Base-by-base conservation (phyloP, 2,888 invertebrate species). In the Leptinotarsa peninsularis region DNA sequence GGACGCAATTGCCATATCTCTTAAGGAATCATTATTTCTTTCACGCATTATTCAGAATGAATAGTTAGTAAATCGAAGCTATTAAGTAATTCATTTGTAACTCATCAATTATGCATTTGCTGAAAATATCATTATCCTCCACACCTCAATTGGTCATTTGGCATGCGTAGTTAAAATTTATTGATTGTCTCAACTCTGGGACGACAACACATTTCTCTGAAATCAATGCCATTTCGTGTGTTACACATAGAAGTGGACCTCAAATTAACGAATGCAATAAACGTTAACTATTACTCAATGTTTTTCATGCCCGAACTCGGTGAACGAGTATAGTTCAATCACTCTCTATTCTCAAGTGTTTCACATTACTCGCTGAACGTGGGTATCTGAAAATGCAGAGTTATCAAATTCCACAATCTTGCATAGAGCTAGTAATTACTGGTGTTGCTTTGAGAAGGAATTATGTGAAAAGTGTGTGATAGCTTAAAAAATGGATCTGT, bases 71-170 rank as follows among this genome's bases (percentile, higher is more conserved):
- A 60, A 15, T 23, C 21, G 4, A 21, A 15, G 27, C 17, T 5
- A 60, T 60, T 60, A 27, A 14, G 58, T 21, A 10, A 21, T 58
- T 60, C 14, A 23, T 21, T 23, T 18, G 10, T 18, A 54, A 54
- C 60, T 60, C 60, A 33, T 63, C n/a, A 63, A 63, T 63, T 10
- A n/a, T 33, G 63, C 63, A 43, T 63, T 63, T 63, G n/a, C 63
- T 63, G n/a, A 15, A 63, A 63, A 63, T 63, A 10, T 23, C 4
- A 27, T 17, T 33, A 58, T 14, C 23, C 14, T 58, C 27, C 58
- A 13, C 33, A 13, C 33, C 27, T 33, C 33, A 33, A 27, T 17
- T 58, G 21, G 27, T 5, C 63, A 33, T 63, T 63, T 33, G 63
- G 33, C 63, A 63, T 63, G 63, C 63, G 63, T 63, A 17, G 17